Conservation (phyloP, 2,888 invertebrate species). For the Lasioglossum oenotherae region DNA sequence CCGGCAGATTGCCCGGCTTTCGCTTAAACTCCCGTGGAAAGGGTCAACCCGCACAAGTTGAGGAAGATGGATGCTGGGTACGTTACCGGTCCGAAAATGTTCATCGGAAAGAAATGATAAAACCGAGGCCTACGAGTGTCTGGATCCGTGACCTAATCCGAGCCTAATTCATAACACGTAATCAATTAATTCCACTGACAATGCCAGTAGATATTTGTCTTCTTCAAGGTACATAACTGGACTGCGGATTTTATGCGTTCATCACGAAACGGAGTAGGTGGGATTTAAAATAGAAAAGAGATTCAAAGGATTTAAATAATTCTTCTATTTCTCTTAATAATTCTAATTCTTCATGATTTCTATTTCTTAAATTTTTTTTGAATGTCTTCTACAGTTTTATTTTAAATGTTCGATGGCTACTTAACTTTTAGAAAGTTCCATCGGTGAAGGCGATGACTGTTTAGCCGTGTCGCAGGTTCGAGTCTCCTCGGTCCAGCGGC, state of each 20-base stretch:
- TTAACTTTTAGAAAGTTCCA: neutral
- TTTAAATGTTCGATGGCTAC: neutral
- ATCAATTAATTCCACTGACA: neutral
- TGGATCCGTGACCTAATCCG: neutral
- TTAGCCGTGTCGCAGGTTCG: conserved; percentile 45
- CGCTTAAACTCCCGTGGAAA: conserved; percentile 70
- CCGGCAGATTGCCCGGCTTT: conserved; percentile 68
- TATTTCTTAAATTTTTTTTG: too few relatives aligned
- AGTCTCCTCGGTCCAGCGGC: conserved; percentile 58
- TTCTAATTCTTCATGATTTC: too few relatives aligned
- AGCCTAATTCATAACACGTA: neutral
- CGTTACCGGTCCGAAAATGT: conserved; percentile 15
- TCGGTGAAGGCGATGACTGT: conserved; percentile 13
- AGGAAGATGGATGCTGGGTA: conserved; percentile 69
- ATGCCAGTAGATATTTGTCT: neutral
- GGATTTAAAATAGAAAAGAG: neutral
- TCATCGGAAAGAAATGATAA: neutral
- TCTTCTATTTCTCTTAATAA: too few relatives aligned
- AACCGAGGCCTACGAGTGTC: neutral
- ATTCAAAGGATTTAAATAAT: neutral
- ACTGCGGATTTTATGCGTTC: neutral
- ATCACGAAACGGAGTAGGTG: neutral
- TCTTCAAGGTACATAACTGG: neutral
- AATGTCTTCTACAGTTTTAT: too few relatives aligned
- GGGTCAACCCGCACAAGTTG: conserved; percentile 69